Evolutionary conservation across 92 coral and sea anemone species (phyloP), one percentile per base, ranked within the genome.

Genomic region (Epizoanthus stellaris): DNA sequence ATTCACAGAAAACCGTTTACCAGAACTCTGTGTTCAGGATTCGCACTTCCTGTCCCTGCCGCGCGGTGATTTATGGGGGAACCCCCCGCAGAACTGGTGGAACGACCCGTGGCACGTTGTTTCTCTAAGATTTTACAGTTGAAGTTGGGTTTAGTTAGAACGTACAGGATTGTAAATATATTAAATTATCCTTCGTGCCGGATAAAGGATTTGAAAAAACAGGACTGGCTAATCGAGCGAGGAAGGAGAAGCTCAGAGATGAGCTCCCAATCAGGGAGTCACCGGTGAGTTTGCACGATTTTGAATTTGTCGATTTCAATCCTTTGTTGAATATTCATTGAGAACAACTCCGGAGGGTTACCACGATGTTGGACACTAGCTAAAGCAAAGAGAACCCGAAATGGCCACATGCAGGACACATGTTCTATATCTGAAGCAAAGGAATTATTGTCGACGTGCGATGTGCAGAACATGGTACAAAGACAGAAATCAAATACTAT

Each of bases 401-500:
- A 13, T 34, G 71, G 70, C 1, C 89, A 86, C 61, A n/a, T n/a
- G n/a, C n/a, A 86, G 49, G 64, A 56, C 85, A 17, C 89, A 77
- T 19, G 62, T 77, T 16, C 65, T 7, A 86, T 77, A 13, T 65
- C 42, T 20, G 76, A 86, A 15, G 61, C 79, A 20, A 86, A 86
- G 3, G 85, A 77, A 21, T n/a, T 86, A 53, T 19, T 45, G 68
- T 16, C 13, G 45, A 21, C 3, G 4, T 76, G 68, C 40, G 84
- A 65, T 19, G 20, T 43, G 19, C 14, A 0, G 57, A 85, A 21
- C 23, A 20, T 17, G 10, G 77, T 75, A n/a, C 88, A 85, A 38
- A 76, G 83, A 5, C 77, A 75, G 11, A 85, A 85, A 64, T 62
- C 8, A 85, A 85, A 14, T 62, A 85, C 49, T 85, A 85, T 82